Percentiles rank a stretch among this genome's conserved stretches.
Evolutionary conservation across 2,113 vertebrate species (phyloP).

Genomic region (Phalacrocorax aristotelis): DNA sequence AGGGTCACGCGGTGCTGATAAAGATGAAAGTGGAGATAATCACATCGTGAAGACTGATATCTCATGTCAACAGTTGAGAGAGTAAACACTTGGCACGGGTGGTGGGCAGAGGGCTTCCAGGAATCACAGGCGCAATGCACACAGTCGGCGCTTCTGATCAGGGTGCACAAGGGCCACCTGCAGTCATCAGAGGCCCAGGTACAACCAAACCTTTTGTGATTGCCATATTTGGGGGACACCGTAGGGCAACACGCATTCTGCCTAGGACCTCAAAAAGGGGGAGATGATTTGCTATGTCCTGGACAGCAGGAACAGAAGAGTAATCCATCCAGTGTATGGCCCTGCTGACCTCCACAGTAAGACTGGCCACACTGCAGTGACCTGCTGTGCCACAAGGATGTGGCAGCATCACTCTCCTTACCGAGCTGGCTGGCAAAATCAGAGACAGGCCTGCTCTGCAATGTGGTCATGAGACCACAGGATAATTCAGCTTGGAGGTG

Average conservation of each 20-base stretch:
- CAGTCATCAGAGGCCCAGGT: not conserved
- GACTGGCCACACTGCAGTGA: not conserved
- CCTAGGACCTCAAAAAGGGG: not conserved
- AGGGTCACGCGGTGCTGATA: not conserved
- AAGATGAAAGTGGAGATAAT: not conserved
- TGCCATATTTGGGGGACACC: not conserved
- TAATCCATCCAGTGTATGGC: not conserved
- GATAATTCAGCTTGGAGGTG: not conserved
- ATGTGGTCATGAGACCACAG: not conserved
- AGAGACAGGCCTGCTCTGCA: not conserved
- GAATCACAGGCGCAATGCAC: not conserved
- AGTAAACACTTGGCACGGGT: not conserved
- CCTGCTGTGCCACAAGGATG: not conserved
- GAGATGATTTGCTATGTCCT: not conserved
- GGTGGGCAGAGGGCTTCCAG: not conserved
- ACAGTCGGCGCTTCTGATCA: not conserved
- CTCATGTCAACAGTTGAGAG: not conserved
- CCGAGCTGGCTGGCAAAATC: not conserved
- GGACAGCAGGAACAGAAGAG: not conserved
- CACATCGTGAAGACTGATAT: not conserved
- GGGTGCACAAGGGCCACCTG: not conserved
- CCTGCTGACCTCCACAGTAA: not conserved
- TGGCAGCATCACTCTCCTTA: not conserved
- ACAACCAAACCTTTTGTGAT: not conserved
- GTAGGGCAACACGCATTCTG: fast-evolving